Evolutionary conservation across 2,113 vertebrate species (phyloP), one percentile per base, ranked within the genome.

Genomic region (Struthidea cinerea): DNA sequence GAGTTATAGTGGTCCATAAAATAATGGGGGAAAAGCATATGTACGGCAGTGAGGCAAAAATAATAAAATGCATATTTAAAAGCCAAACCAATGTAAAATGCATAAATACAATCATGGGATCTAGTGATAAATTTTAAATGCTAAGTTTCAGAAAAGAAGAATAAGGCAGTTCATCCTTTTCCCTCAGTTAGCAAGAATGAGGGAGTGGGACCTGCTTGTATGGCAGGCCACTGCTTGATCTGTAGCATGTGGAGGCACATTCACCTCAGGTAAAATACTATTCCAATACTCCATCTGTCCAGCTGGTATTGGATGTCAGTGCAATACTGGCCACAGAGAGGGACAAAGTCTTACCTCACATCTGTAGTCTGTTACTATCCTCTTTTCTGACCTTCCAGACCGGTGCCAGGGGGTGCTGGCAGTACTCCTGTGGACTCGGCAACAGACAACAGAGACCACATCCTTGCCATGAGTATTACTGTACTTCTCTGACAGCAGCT

Each of bases 341-440:
- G 42, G 8, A 21, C 42, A 52, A 50, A 60, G 28, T n/a, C 18
- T 52, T 30, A 35, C 18, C 37, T 87, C 59, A 47, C 41, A 65
- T 59, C 20, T 57, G 9, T 61, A 39, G 39, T 55, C 26, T 78
- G 7, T 50, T 68, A 14, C 30, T 35, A 3, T 87, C 77, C 8
- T 27, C 30, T 74, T 59, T 78, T 39, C 80, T 39, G 47, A 47
- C n/a, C 37, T 84, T 61, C 16, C 60, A 82, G 46, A 39, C 6
- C 18, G 17, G 22, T 50, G n/a, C 68, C 46, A 42, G n/a, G 6
- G 2, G 41, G 28, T 64, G 32, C 59, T 67, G 63, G 46, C 64
- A 21, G 4, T 39, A 47, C 37, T 74, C 2, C 55, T 50, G 28
- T 3, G 4, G 46, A 15, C n/a, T 74, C 0, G 0, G 46, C 37